Evolutionary conservation across 2,888 invertebrate genomes (phyloP), one percentile per base, ranked within the genome.

Genomic region (Acronicta alni): DNA sequence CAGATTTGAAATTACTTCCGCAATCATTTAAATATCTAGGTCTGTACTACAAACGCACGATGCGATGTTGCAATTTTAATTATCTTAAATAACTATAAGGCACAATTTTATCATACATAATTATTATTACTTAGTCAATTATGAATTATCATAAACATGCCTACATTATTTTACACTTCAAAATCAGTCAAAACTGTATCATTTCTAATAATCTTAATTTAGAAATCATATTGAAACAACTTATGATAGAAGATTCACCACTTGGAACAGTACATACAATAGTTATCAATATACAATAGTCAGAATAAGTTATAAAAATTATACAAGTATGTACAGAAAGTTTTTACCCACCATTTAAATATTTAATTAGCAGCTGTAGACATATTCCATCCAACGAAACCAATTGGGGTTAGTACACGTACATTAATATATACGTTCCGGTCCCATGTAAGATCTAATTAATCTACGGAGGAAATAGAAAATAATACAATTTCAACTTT

Each of bases 391-490:
- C 77, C 83, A 86, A 81, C 63, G 72, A 77, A 73, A 73, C 66
- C 75, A 79, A 76, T 81, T 81, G 73, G 80, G 79, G 84, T 88
- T 86, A 87, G 85, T 85, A 89, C 89, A 87, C 88, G 87, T 86
- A 83, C 86, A 88, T 88, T 84, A 88, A 88, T 89, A 87, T 84
- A 82, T 79, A 81, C 87, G 88, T 89, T 89, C 91, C 89, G 90
- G 88, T 89, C 83, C 87, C 89, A 87, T 87, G 86, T 88, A 89
- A 90, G 87, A 89, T 89, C 83, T 81, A 89, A 90, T 92, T 91
- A 91, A 88, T 89, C 82, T 89, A 86, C 84, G 72, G 84, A 85
- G 89, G 89, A 89, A 90, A 88, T 88, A 85, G 84, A 90, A 91
- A 89, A 89, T 89, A 87, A 88, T 87, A 86, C 86, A 89, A 90